Conservation (phyloP, 2,888 invertebrate species). For the Agrotis ipsilon region DNA sequence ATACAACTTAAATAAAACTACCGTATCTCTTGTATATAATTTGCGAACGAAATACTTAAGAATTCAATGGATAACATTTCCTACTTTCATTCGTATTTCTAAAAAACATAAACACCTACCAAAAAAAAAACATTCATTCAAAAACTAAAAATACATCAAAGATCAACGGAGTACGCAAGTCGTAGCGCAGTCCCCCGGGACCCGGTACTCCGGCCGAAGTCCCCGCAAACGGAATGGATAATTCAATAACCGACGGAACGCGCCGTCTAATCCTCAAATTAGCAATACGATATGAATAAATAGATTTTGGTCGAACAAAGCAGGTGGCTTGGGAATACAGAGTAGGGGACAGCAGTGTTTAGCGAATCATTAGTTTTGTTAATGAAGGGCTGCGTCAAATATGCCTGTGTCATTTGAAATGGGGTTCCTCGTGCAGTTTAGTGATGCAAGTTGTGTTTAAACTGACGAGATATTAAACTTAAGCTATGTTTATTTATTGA, state of each 20-base stretch:
- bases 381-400: slow-evolving; percentile 83
- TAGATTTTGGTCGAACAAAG: slow-evolving; percentile 87
- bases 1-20: too few relatives aligned
- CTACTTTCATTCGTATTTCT: neutral
- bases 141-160: slow-evolving; percentile 57
- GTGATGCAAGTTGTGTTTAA: slow-evolving; percentile 4
- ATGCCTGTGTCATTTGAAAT: slow-evolving; percentile 67
- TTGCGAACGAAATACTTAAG: too few relatives aligned
- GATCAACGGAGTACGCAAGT: slow-evolving; percentile 56
- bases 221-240: slow-evolving; percentile 89
- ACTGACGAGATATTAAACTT: neutral
- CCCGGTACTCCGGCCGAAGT: slow-evolving; percentile 48
- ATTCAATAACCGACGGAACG: slow-evolving; percentile 90
- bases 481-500: neutral
- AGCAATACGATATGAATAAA: slow-evolving; percentile 91
- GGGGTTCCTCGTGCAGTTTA: slow-evolving; percentile 37
- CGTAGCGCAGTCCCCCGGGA: slow-evolving; percentile 76
- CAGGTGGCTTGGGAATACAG: slow-evolving; percentile 82
- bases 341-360: slow-evolving; percentile 72
- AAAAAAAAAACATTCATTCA: slow-evolving; percentile 33
- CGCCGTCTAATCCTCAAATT: slow-evolving; percentile 88
- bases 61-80: neutral
- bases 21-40: too few relatives aligned
- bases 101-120: neutral
- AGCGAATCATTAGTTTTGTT: slow-evolving; percentile 81